These are phyloP conservation scores for Carassius carassius DNA, from an alignment of 2,113 vertebrate species.

Conservation along the genomic window DNA sequence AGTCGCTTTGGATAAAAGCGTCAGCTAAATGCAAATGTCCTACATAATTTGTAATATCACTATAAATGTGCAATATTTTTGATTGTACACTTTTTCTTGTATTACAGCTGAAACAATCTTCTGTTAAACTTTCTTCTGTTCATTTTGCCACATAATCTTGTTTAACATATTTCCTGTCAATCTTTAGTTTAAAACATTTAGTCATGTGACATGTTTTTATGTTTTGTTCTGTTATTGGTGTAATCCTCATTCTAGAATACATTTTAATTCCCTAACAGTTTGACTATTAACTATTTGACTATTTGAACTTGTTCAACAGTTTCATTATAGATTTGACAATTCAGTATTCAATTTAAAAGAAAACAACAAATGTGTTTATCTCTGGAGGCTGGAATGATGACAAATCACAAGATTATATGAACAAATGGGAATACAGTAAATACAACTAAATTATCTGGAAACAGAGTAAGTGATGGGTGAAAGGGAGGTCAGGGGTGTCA, in stretches of 20 bases:
- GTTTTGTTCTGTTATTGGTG: background rate
- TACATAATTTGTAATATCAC: background rate
- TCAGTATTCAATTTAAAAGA: background rate
- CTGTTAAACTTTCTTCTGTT: background rate
- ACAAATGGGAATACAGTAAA: background rate
- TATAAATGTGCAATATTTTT: too few species aligned
- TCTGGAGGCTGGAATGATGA: background rate
- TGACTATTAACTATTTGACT: background rate
- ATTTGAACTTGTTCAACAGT: background rate
- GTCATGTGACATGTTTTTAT: background rate
- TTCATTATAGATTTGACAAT: background rate
- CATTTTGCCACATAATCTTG: background rate
- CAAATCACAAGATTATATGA: conserved; percentile 1
- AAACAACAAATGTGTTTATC: background rate
- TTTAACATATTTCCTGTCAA: background rate
- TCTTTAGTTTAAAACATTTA: background rate
- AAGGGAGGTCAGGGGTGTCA: background rate
- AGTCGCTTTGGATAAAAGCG: too few species aligned
- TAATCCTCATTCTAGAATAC: background rate
- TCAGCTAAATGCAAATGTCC: too few species aligned
- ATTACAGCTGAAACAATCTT: background rate
- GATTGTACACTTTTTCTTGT: background rate
- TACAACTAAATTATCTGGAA: background rate
- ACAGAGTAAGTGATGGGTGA: background rate
- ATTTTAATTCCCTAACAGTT: background rate